Conservation (phyloP, 2,797 vertebrate species). For the Pristis pectinata region DNA sequence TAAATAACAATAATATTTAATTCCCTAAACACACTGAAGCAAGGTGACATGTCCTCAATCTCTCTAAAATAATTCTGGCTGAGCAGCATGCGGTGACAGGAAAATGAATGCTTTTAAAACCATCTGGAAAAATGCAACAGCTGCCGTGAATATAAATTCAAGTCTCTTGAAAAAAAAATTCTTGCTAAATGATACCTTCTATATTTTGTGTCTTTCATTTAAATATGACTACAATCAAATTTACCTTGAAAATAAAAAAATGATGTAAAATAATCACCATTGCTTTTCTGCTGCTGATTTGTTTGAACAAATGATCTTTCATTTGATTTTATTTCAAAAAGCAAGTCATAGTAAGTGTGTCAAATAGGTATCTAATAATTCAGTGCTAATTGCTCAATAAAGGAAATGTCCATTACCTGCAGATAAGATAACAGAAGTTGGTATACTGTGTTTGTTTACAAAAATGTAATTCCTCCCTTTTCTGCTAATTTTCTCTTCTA, state of each 20-base stretch:
- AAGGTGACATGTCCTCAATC: background rate
- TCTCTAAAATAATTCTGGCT: background rate
- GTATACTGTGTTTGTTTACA: background rate
- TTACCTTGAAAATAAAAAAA: background rate
- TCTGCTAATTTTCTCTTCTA: background rate
- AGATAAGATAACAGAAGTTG: background rate
- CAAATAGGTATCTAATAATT: slow-evolving; percentile 1
- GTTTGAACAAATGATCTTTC: background rate
- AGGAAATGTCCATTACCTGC: background rate
- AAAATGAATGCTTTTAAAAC: background rate
- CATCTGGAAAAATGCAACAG: background rate
- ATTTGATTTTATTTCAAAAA: background rate
- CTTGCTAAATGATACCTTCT: background rate
- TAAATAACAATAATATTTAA: background rate
- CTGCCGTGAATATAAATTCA: background rate
- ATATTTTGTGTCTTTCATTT: background rate
- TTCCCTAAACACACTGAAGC: background rate
- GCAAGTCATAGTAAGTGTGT: background rate
- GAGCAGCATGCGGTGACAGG: background rate
- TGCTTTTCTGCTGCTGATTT: background rate
- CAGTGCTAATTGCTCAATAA: background rate
- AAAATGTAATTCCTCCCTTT: background rate
- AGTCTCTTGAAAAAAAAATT: background rate
- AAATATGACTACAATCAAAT: background rate
- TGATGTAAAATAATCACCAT: background rate